These are phyloP conservation scores for Leucosticte australis DNA, from an alignment of 2,113 vertebrate genomes.

Conservation along the genomic window DNA sequence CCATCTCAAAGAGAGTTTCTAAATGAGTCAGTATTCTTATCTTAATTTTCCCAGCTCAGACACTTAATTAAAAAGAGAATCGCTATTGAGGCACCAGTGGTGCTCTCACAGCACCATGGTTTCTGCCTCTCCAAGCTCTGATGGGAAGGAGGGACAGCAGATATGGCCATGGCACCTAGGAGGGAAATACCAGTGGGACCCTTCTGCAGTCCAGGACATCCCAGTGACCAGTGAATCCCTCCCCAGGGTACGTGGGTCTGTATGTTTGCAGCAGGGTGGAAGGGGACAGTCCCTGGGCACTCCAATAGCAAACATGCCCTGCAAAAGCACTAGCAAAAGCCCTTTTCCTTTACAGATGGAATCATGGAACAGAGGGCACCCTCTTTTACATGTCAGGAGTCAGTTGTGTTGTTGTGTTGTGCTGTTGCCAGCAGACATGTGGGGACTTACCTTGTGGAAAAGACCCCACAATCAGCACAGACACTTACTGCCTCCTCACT, in stretches of 20 bases:
- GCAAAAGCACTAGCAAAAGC: not conserved
- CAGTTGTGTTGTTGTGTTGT: fast-evolving
- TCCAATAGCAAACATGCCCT: not conserved
- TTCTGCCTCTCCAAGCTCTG: not conserved
- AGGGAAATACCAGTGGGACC: not conserved
- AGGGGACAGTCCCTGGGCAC: not conserved
- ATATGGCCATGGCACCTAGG: not conserved
- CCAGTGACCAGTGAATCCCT: not conserved
- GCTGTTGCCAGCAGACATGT: not conserved
- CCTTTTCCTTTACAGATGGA: not conserved
- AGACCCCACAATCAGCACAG: not conserved
- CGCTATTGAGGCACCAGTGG: not conserved
- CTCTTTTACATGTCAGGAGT: not conserved
- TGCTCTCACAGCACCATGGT: not conserved
- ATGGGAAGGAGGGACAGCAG: not conserved
- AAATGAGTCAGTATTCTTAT: not conserved
- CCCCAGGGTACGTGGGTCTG: fast-evolving
- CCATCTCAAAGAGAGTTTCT: not conserved
- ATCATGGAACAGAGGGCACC: not conserved
- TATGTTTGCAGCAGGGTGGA: not conserved
- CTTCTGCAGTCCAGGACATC: not conserved
- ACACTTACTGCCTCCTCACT: not conserved
- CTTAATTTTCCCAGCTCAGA: not conserved
- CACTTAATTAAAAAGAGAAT: not conserved
- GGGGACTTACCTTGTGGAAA: fast-evolving